Evolutionary conservation across 2,797 vertebrate species (phyloP).

Genomic region (Pseudochaenichthys georgianus): DNA sequence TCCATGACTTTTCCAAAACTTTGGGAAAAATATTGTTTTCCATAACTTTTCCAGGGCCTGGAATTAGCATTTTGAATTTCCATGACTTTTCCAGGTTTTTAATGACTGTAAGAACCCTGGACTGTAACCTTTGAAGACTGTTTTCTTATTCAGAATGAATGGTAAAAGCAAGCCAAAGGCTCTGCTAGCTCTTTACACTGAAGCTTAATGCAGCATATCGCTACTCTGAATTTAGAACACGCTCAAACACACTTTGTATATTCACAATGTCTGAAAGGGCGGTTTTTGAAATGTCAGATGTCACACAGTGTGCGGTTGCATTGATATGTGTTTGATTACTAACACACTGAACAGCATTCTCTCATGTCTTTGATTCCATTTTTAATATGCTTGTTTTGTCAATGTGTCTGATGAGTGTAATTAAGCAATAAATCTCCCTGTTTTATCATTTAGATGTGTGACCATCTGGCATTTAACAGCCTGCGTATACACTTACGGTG

Average conservation of each 20-base stretch:
- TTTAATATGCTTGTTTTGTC: slow-evolving; percentile 36
- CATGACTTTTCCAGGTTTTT: too few relatives aligned
- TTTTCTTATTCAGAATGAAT: slow-evolving; percentile 52
- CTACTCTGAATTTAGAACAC: slow-evolving; percentile 50
- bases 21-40: too few relatives aligned
- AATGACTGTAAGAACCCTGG: not conserved
- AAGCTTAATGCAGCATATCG: slow-evolving; percentile 62
- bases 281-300: slow-evolving; percentile 61
- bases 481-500: not conserved
- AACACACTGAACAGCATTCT: slow-evolving; percentile 8
- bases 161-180: slow-evolving; percentile 48
- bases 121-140: slow-evolving; percentile 65
- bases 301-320: not conserved
- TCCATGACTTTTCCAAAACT: too few relatives aligned
- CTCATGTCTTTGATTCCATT: slow-evolving; percentile 21
- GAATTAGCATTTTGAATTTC: too few relatives aligned
- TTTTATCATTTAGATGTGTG: slow-evolving; percentile 48
- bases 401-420: slow-evolving; percentile 37
- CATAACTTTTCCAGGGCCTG: too few relatives aligned
- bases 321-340: slow-evolving; percentile 28
- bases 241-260: slow-evolving; percentile 59
- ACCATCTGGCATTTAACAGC: slow-evolving; percentile 45
- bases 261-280: slow-evolving; percentile 50
- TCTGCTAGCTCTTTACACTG: slow-evolving; percentile 56
- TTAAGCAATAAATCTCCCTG: slow-evolving; percentile 48